Evolutionary conservation across 2,113 vertebrate genomes (phyloP).

Genomic region (Halichoeres trimaculatus): DNA sequence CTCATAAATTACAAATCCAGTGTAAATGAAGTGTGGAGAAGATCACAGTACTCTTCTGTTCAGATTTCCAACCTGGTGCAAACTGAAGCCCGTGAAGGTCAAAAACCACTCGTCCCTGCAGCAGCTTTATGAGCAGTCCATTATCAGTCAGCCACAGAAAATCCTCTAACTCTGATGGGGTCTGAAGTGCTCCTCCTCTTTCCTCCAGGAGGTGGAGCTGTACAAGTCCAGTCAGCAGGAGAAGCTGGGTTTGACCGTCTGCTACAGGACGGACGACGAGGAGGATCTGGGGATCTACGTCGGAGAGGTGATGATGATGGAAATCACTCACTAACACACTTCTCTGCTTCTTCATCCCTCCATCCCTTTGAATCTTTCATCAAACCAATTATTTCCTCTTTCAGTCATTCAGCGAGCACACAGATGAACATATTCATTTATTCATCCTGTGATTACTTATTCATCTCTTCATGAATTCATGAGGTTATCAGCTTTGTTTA

Average conservation of each 20-base stretch:
- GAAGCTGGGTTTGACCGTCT: slow-evolving; percentile 89
- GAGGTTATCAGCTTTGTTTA: neutral
- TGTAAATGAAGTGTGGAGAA: too few relatives aligned
- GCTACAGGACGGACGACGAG: slow-evolving; percentile 89
- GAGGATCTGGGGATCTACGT: slow-evolving; percentile 90
- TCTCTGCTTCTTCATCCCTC: too few relatives aligned
- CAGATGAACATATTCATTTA: neutral
- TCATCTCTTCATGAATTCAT: neutral
- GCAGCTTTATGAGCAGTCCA: too few relatives aligned
- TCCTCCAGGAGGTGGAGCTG: slow-evolving; percentile 86
- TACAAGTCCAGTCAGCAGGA: slow-evolving; percentile 88
- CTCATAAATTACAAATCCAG: too few relatives aligned
- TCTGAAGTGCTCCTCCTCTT: neutral
- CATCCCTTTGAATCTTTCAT: neutral
- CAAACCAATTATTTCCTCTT: neutral
- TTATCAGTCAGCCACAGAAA: too few relatives aligned
- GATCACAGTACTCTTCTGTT: too few relatives aligned
- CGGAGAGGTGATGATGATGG: slow-evolving; percentile 82
- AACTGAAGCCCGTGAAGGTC: too few relatives aligned
- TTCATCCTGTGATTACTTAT: neutral
- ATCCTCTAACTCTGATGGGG: too few relatives aligned
- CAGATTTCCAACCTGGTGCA: too few relatives aligned
- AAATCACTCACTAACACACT: neutral
- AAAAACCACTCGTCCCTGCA: too few relatives aligned
- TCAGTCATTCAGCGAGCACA: neutral